These are phyloP conservation scores for Aphidoletes aphidimyza DNA, from an alignment of 2,888 invertebrate species.

Conservation along the genomic window DNA sequence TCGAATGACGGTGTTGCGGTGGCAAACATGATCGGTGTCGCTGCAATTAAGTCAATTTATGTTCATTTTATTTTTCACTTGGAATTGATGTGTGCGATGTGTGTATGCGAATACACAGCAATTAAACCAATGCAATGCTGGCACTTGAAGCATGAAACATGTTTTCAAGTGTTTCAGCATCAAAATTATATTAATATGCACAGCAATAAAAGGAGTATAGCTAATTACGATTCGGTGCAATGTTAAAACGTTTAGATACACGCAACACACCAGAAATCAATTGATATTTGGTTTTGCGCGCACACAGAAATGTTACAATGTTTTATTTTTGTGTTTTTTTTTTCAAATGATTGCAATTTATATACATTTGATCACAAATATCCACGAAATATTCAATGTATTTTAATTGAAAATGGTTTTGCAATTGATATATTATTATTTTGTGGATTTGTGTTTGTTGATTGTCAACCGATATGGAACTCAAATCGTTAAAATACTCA, in stretches of 20 bases:
- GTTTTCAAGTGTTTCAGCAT: neutral
- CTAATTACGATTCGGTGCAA: too few species aligned
- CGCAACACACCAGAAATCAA: neutral
- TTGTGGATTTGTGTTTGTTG: too few species aligned
- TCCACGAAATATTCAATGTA: neutral
- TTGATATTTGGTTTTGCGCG: too few species aligned
- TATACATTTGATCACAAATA: neutral
- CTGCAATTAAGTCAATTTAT: slow-evolving; percentile 50
- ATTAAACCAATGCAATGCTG: neutral
- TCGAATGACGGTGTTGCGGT: slow-evolving; percentile 45
- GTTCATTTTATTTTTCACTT: slow-evolving; percentile 35
- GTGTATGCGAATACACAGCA: slow-evolving; percentile 5
- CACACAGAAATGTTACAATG: too few species aligned
- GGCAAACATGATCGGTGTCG: slow-evolving; percentile 35
- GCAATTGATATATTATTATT: neutral
- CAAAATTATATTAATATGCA: neutral
- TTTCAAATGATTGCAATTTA: neutral
- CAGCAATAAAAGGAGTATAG: too few species aligned
- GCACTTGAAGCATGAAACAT: neutral
- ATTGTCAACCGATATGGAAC: too few species aligned
- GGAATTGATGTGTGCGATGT: slow-evolving; percentile 1
- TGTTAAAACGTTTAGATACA: neutral
- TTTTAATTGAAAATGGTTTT: slow-evolving; percentile 9
- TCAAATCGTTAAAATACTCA: too few species aligned
- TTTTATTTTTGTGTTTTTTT: too few species aligned